Evolutionary conservation across 2,113 vertebrate species (phyloP).

Genomic region (Pangasianodon hypophthalmus): DNA sequence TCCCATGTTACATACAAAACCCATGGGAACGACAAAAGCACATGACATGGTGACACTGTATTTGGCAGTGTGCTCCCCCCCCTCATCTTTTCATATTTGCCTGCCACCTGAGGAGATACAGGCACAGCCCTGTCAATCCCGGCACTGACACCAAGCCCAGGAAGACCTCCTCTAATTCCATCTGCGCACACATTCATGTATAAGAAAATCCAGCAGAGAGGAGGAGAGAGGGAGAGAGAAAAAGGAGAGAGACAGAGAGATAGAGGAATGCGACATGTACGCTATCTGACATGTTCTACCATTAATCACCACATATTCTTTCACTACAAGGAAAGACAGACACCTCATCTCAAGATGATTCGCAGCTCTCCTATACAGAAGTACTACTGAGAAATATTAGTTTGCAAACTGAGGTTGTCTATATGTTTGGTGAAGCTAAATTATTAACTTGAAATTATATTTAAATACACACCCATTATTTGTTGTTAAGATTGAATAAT

Average conservation of each 20-base stretch:
- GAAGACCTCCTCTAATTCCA: slow-evolving; percentile 41
- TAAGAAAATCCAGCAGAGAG: slow-evolving; percentile 11
- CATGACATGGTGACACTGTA: slow-evolving; percentile 22
- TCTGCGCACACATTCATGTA: slow-evolving; percentile 36
- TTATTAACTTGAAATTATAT: slow-evolving; percentile 27
- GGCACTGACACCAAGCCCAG: slow-evolving; percentile 32
- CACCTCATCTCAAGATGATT: slow-evolving; percentile 42
- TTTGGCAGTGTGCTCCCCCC: not conserved
- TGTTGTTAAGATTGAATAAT: slow-evolving; percentile 23
- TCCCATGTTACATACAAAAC: slow-evolving; percentile 24
- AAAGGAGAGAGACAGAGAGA: not conserved
- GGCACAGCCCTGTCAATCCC: slow-evolving; percentile 43
- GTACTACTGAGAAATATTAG: not conserved
- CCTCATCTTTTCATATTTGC: slow-evolving; percentile 26
- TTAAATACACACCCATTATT: slow-evolving; percentile 14
- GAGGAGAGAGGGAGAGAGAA: not conserved
- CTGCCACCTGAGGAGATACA: slow-evolving; percentile 41
- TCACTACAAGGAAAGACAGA: slow-evolving; percentile 28
- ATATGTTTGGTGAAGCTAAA: not conserved
- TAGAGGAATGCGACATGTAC: not conserved
- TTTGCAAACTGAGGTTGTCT: not conserved
- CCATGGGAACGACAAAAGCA: slow-evolving; percentile 28
- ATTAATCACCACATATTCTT: slow-evolving; percentile 45
- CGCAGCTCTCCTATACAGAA: slow-evolving; percentile 11
- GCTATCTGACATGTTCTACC: slow-evolving; percentile 40